These are phyloP conservation scores for Trachymyrmex cornetzi DNA, from an alignment of 1,140 invertebrate genomes.

Conservation along the genomic window DNA sequence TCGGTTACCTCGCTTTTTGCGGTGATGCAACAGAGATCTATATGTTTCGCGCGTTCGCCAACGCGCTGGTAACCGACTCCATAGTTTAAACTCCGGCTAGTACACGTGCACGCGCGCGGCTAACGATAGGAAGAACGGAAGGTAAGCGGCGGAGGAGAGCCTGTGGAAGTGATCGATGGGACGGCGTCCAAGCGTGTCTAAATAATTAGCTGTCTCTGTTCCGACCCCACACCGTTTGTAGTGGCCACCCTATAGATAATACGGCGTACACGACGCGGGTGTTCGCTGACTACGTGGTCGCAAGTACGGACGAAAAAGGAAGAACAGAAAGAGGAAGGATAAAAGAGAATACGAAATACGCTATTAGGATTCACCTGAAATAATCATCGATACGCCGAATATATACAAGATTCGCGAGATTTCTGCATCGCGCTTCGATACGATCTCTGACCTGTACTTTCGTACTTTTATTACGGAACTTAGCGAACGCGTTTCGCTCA, in stretches of 20 bases:
- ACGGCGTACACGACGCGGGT: slow-evolving; percentile 70
- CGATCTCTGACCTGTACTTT: slow-evolving; percentile 46
- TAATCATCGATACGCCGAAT: slow-evolving; percentile 49
- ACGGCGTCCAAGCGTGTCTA: slow-evolving; percentile 85
- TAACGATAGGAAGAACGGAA: slow-evolving; percentile 63
- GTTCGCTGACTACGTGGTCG: slow-evolving; percentile 80
- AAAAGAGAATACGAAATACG: neutral
- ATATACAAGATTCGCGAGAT: slow-evolving; percentile 70
- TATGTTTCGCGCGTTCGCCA: slow-evolving; percentile 25
- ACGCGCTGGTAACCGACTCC: slow-evolving; percentile 24
- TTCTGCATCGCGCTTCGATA: slow-evolving; percentile 46
- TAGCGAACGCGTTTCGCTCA: slow-evolving; percentile 8
- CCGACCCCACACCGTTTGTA: slow-evolving; percentile 84
- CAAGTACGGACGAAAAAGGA: slow-evolving; percentile 36
- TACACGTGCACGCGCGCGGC: slow-evolving; percentile 12
- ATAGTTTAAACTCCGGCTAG: slow-evolving; percentile 29
- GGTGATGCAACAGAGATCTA: slow-evolving; percentile 17
- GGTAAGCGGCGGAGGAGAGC: slow-evolving; percentile 57
- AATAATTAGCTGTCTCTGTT: slow-evolving; percentile 87
- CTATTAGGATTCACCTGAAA: slow-evolving; percentile 62
- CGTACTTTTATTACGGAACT: slow-evolving; percentile 59
- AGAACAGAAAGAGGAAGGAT: neutral
- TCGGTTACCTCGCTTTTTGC: slow-evolving; percentile 8
- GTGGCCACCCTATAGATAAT: slow-evolving; percentile 80
- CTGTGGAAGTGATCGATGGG: slow-evolving; percentile 84